Percentiles rank a stretch among this genome's conserved stretches.
These are phyloP conservation scores for Natrix natrix DNA, from an alignment of 2,797 vertebrate species.

Conservation along the genomic window DNA sequence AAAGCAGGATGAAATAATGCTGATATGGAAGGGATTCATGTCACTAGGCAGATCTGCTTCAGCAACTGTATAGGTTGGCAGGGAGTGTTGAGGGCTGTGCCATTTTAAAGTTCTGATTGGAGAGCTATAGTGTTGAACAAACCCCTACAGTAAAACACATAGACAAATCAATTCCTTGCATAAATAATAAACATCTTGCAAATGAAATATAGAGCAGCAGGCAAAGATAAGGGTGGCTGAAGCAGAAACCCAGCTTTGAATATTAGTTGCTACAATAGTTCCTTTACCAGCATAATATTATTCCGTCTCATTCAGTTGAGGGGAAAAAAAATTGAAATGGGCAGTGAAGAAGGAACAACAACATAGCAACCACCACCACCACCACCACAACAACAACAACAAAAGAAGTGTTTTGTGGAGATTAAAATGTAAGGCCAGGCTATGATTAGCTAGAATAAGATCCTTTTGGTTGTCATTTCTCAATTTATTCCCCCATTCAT, in stretches of 20 bases:
- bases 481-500: neutral
- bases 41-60: neutral
- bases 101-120: neutral
- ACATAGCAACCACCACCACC: too few species aligned
- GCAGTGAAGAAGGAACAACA: neutral
- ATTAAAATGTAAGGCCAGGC: too few species aligned
- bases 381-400: too few species aligned
- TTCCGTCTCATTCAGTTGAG: neutral
- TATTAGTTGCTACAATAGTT: too few species aligned
- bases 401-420: slow-evolving; percentile 10
- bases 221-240: neutral
- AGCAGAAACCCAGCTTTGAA: neutral
- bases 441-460: neutral
- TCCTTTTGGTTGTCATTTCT: neutral
- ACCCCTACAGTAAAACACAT: neutral
- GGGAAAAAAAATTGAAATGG: neutral
- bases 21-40: neutral
- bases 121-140: neutral
- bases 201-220: neutral
- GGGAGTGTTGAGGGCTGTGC: too few species aligned
- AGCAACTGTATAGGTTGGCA: too few species aligned
- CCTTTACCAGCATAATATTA: neutral
- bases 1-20: neutral
- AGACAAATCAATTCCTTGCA: neutral
- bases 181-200: neutral